Evolutionary conservation across 2,113 vertebrate genomes (phyloP), one percentile per base, ranked within the genome.

Genomic region (Anser brachyrhynchus): DNA sequence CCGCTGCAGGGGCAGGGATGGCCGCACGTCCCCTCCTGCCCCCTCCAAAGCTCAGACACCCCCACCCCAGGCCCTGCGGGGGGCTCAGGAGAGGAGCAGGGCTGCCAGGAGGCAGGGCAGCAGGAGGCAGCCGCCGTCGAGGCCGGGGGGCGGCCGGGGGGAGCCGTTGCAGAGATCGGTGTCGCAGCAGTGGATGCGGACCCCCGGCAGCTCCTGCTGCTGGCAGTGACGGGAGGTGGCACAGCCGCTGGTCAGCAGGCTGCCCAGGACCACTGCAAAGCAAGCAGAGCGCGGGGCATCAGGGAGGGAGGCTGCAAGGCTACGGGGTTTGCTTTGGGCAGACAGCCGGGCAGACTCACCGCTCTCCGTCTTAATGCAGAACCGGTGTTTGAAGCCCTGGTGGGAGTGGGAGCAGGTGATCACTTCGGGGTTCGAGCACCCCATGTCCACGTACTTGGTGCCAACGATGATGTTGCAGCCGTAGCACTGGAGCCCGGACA

Each of bases 351-450:
- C 8, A 55, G 19, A 96, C 99, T 98, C 96, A 99, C 99, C 98
- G n/a, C 99, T 99, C 95, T 99, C 99, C 6, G 98, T 99, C 96
- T 98, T 99, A 95, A 99, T 99, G 97, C 99, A 99, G 98, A 99
- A 99, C 7, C 99, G 98, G 87, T 99, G 99, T 89, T 98, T 99
- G 98, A 99, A 99, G 88, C 99, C 99, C 89, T 99, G 98, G 97
- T 99, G 98, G 55, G 98, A 99, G 92, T 98, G 98, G 74, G 99
- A 98, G 96, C 99, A 99, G 96, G 98, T 98, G 97, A 99, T 98
- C 94, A 99, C 98, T 95, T 99, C 99, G 3, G 99, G 99, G 65
- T 97, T 98, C 44, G 98, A 98, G 96, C 99, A 99, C 39, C 99
- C 99, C 84, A 98, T 98, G 74, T 99, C 99, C 94, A 99, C 98